These are phyloP conservation scores for Sebastes taczanowskii DNA, from an alignment of 2,797 vertebrate species.

Conservation along the genomic window DNA sequence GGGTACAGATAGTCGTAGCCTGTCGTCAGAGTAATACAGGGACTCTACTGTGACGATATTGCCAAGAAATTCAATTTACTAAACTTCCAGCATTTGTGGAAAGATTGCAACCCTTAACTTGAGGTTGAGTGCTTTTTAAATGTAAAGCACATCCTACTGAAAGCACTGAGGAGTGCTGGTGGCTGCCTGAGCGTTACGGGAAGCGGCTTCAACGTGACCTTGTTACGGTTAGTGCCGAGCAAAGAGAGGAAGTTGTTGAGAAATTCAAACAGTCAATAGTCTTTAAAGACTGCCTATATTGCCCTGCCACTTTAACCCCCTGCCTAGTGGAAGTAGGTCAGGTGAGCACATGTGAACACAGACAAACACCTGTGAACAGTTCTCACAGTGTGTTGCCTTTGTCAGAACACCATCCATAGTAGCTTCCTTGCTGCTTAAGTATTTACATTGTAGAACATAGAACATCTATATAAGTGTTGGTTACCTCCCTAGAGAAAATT, in stretches of 20 bases:
- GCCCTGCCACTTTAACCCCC: not conserved
- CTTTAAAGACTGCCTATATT: not conserved
- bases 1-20: not conserved
- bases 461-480: not conserved
- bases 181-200: not conserved
- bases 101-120: not conserved
- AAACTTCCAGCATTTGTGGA: not conserved
- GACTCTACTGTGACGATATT: not conserved
- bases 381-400: not conserved
- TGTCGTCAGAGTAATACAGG: not conserved
- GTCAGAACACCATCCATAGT: not conserved
- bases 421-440: fast-evolving
- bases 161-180: not conserved
- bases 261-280: conserved; percentile 11
- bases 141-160: not conserved
- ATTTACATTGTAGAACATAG: not conserved
- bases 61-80: not conserved
- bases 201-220: not conserved
- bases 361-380: not conserved
- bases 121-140: not conserved
- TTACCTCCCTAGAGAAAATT: not conserved
- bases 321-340: not conserved
- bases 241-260: conserved; percentile 39
- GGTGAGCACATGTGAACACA: not conserved
- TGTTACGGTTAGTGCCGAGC: not conserved